These are phyloP conservation scores for Bombus superbus DNA, from an alignment of 1,140 invertebrate species.

Conservation along the genomic window DNA sequence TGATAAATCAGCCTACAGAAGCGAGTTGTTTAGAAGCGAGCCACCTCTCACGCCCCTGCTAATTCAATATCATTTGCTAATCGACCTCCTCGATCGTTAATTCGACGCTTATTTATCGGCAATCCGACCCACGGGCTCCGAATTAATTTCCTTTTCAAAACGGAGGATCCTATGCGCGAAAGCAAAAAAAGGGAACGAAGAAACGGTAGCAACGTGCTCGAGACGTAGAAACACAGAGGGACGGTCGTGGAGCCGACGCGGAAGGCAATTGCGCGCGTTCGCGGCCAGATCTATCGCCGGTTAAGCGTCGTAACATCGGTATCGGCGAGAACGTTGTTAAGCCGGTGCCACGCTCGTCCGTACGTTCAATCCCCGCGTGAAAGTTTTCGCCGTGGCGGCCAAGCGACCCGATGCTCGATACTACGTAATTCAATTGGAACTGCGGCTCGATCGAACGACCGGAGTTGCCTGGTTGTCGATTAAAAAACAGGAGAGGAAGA, in stretches of 20 bases:
- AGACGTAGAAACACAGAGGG: too few species aligned
- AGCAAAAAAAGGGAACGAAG: background rate
- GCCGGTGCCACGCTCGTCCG: background rate
- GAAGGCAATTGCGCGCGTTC: constrained; percentile 59
- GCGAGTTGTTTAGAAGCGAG: too few species aligned
- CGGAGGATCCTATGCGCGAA: background rate
- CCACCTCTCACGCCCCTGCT: too few species aligned
- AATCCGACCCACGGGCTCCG: too few species aligned
- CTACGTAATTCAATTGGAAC: constrained; percentile 64
- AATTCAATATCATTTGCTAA: too few species aligned
- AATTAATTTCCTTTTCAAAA: background rate
- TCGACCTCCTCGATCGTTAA: too few species aligned
- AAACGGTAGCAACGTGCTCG: background rate
- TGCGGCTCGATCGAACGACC: constrained; percentile 52
- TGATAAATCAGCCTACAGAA: too few species aligned
- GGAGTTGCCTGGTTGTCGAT: constrained; percentile 49
- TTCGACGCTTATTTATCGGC: too few species aligned
- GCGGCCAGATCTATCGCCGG: constrained; percentile 55
- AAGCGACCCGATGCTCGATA: constrained; percentile 26
- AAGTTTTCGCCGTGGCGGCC: constrained; percentile 1
- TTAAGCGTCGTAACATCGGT: constrained; percentile 59
- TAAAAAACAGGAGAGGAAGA: constrained; percentile 19
- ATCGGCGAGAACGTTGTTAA: constrained; percentile 45
- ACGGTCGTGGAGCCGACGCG: background rate
- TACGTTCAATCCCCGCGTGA: constrained; percentile 27